Evolutionary conservation across 2,888 invertebrate genomes (phyloP), one percentile per base, ranked within the genome.

Genomic region (Mesoligia furuncula): DNA sequence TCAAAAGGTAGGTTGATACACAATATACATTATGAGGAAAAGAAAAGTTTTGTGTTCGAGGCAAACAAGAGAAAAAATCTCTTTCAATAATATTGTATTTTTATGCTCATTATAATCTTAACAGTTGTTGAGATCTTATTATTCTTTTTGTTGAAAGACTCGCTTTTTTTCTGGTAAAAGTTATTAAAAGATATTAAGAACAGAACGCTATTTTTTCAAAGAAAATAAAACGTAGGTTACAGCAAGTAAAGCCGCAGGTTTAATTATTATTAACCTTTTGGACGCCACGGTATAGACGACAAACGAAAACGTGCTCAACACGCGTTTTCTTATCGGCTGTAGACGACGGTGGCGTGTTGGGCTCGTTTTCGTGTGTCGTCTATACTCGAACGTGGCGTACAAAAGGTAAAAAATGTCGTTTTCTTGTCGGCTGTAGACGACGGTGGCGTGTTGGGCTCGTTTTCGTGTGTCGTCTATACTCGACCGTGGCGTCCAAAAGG

Each of bases 101-200:
- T 64, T 54, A 31, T 42, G 15, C 5, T 76, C n/a, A 65, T 76
- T 65, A 48, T 48, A 48, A 77, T 61, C 15, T 42, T 20, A 59
- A 20, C 39, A 6, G 15, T 20, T 17, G 4, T 65, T 66, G 4
- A n/a, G 13, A 39, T 77, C n/a, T 2, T 61, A n/a, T 45, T 45
- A 27, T 67, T 51, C 13, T 17, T 45, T 17, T 17, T 48, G 36
- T 27, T 65, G 11, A 7, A 62, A 45, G 51, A 27, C 27, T 69
- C 6, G 15, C 13, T 27, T 45, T 51, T 42, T 64, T 54, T 27
- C 8, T 45, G 17, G 36, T 3, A 65, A 36, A 51, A 31, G 17
- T 13, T 39, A 27, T n/a, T n/a, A n/a, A n/a, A n/a, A n/a, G n/a
- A 1, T 48, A 48, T 48, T 24, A 4, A 24, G 3, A 17, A 48